These are phyloP conservation scores for Lagodon rhomboides DNA, from an alignment of 2,797 vertebrate species.

Conservation along the genomic window DNA sequence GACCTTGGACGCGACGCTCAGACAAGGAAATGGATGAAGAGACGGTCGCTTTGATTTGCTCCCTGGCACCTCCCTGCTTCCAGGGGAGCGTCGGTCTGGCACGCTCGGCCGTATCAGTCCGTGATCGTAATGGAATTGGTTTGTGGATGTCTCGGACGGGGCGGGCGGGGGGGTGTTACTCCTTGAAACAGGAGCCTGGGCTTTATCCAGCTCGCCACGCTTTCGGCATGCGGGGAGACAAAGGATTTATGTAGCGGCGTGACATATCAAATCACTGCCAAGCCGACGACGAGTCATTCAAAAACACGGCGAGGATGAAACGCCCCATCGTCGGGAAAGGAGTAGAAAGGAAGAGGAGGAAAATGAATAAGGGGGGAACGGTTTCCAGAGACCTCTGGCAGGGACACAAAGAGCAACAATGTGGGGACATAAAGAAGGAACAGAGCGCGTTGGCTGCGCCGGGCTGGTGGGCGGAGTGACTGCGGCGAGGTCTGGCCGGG, in stretches of 20 bases:
- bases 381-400: constrained; percentile 68
- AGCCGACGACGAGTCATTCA: constrained; percentile 74
- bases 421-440: constrained; percentile 50
- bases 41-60: constrained; percentile 64
- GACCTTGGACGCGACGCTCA: constrained; percentile 61
- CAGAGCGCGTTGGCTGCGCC: constrained; percentile 42
- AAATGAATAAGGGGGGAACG: constrained; percentile 49
- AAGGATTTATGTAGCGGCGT: constrained; percentile 80
- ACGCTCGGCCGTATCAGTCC: constrained; percentile 66
- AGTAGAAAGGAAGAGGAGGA: constrained; percentile 27
- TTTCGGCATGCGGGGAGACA: constrained; percentile 76
- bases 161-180: constrained; percentile 53
- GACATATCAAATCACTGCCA: constrained; percentile 80
- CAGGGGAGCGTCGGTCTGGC: constrained; percentile 48
- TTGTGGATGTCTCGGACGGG: constrained; percentile 65
- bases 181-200: constrained; percentile 68
- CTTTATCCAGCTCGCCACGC: constrained; percentile 69
- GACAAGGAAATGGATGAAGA: constrained; percentile 75
- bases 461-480: constrained; percentile 41
- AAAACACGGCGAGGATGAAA: constrained; percentile 72
- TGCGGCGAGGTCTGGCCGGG: constrained; percentile 48
- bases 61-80: constrained; percentile 52
- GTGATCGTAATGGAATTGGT: constrained; percentile 84
- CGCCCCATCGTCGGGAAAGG: constrained; percentile 56
- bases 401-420: constrained; percentile 68